phyloP scores from a whole-genome alignment of 2,113 vertebrate genomes.

The Phoxinus phoxinus region DNA sequence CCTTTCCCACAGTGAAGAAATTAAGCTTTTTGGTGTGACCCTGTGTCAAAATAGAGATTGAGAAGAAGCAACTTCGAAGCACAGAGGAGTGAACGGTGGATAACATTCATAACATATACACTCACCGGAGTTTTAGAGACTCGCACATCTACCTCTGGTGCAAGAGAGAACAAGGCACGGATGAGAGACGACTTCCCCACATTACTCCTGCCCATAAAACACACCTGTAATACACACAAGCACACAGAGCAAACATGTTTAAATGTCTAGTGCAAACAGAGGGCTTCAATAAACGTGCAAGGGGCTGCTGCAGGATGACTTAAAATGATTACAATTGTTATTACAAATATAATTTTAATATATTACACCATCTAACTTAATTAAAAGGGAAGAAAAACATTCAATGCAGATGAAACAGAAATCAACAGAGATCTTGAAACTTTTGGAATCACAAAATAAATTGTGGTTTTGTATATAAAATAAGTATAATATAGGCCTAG shows the following conservation, averaged over 20 bases:
- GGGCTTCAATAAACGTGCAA: too few species aligned
- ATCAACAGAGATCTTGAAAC: neutral
- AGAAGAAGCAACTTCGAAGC: neutral
- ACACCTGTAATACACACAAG: slow-evolving; percentile 79
- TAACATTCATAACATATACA: neutral
- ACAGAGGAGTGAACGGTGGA: neutral
- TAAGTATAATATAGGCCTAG: too few species aligned
- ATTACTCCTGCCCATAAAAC: slow-evolving; percentile 95
- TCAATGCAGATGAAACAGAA: neutral
- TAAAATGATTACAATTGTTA: neutral
- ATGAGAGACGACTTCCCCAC: slow-evolving; percentile 96
- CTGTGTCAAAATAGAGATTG: slow-evolving; percentile 64
- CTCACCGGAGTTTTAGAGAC: slow-evolving; percentile 93
- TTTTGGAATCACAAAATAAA: too few species aligned
- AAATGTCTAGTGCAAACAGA: neutral
- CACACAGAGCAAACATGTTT: neutral
- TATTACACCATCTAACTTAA: neutral
- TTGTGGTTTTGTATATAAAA: too few species aligned
- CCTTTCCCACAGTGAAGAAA: slow-evolving; percentile 90
- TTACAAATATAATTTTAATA: neutral
- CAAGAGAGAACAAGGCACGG: slow-evolving; percentile 87
- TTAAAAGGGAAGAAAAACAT: neutral
- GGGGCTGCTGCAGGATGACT: neutral
- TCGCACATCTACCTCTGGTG: slow-evolving; percentile 88
- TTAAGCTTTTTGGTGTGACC: slow-evolving; percentile 98